Base-by-base conservation (phyloP, 53 echinoderm and acorn worm genomes). In the Echinometra lucunter region DNA sequence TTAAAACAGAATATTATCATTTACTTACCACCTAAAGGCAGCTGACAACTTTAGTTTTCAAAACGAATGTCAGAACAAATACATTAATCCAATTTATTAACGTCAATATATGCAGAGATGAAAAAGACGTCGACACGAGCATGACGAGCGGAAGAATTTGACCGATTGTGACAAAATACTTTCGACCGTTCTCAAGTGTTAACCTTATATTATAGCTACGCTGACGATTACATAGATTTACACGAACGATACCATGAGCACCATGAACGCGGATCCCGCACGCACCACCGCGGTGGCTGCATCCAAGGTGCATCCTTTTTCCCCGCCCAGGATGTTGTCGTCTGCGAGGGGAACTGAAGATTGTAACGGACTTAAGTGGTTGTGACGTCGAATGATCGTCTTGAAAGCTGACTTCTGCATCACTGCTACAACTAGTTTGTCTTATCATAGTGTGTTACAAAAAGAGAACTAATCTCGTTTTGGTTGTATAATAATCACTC, bases 301-400 rank as follows among this genome's bases (percentile, higher is more conserved):
- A 85, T 49, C 85, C 49, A 17, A 7, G 19, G 81, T 25, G 81
- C 81, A 85, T 85, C 49, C 49, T 49, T 27, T 85, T 47, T 85
- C 49, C 37, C 85, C 85, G 85, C 85, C 85, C 49, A 85, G 3
- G 21, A 28, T 12, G 85, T 49, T 85, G 85, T 85, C 85, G 85
- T 85, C 85, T 49, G 85, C 49, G n/a, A 42, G n/a, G 49, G 85
- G 49, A 15, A 49, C n/a, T 85, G 6, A 85, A 85, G 85, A 47
- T 49, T 85, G 85, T 49, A 85, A 85, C 85, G 28, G 85, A 45
- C 45, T 85, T 85, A n/a, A 85, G 85, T 85, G 49, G 49, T 45
- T 47, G 45, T 85, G 85, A 85, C 85, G 85, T 85, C 49, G 85
- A 85, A 85, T 85, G 85, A 85, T 85, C 27, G 85, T 49, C 85